Evolutionary conservation across 2,888 invertebrate genomes (phyloP), one percentile per base, ranked within the genome.

Genomic region (Eristalis pertinax): DNA sequence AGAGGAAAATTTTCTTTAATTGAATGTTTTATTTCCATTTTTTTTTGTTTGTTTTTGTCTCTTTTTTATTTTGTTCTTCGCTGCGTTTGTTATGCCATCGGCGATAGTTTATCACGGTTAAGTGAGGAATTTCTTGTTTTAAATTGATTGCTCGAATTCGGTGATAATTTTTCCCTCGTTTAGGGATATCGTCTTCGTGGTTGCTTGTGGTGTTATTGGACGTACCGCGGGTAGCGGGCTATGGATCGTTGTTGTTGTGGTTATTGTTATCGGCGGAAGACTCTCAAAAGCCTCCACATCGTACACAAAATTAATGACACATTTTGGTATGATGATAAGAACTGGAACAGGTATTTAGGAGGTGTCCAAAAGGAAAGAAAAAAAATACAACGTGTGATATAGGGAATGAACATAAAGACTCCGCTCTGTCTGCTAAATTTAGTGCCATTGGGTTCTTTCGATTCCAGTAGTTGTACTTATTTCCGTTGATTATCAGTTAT

Each of bases 51-150:
- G 68, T 60, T 63, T 76, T 72, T 77, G 56, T 64, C 26, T 64
- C 11, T 72, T 72, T 74, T 35, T 60, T 74, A 38, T 69, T 77
- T 81, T 58, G 43, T 67, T 86, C 50, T 83, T 78, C 76, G 82
- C 80, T 89, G 89, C 88, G 86, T 88, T 86, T 88, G 88, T 89
- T 87, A 86, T 88, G 88, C 84, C 86, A 88, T 83, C 80, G 80
- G 78, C 80, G 88, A 89, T 89, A 88, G 88, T 90, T 91, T 90
- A 91, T 91, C 90, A 90, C 89, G 85, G 89, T 89, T 88, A 90
- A 90, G 90, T 90, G 90, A 90, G 89, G 89, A 90, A 90, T 90
- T 90, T 90, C 90, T 90, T 90, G 90, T 90, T 90, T 89, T 72
- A 90, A 90, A 90, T 89, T 90, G 90, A 90, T 90, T 90, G 90